Evolutionary conservation across 2,797 vertebrate species (phyloP).

Genomic region (Aulostomus chinensis): DNA sequence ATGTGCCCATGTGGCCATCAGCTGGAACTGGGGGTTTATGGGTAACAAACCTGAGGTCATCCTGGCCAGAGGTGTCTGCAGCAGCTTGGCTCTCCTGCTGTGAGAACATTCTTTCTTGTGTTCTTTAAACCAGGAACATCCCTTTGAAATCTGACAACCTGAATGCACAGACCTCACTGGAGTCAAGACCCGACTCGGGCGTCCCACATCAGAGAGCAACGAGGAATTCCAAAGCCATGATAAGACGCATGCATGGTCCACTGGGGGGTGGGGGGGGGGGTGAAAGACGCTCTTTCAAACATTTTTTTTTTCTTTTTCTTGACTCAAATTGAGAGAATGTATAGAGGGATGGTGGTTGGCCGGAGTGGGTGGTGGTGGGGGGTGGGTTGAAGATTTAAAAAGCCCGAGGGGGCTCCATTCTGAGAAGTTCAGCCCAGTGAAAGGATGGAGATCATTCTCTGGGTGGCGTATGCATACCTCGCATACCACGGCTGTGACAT

Average conservation of each 20-base stretch:
- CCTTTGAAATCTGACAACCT: conserved; percentile 54
- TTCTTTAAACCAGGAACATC: conserved; percentile 27
- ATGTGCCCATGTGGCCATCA: no score
- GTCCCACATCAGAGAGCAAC: conserved; percentile 36
- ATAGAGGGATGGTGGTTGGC: conserved; percentile 16
- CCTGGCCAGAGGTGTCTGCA: no score
- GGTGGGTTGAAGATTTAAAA: conserved; percentile 34
- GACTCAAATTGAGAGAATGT: conserved; percentile 45
- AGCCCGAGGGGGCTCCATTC: conserved; percentile 59
- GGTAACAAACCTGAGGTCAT: no score
- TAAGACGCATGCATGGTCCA: not conserved
- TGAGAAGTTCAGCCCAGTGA: conserved; percentile 54
- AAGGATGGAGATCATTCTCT: conserved; percentile 69
- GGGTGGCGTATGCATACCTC: conserved; percentile 74
- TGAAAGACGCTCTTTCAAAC: conserved; percentile 8
- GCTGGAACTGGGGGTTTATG: no score
- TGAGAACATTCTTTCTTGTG: conserved; percentile 28
- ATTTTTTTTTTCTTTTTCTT: conserved; percentile 30
- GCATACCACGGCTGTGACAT: conserved; percentile 74
- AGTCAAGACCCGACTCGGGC: conserved; percentile 2
- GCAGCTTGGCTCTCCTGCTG: conserved; percentile 8
- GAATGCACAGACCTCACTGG: conserved; percentile 18
- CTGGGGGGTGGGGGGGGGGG: not conserved
- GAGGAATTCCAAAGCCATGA: conserved; percentile 32
- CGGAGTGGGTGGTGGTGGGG: not conserved